Percentiles rank a stretch among this genome's conserved stretches.
phyloP scores from a whole-genome alignment of 2,888 invertebrate genomes.

The Megamerina dolium region DNA sequence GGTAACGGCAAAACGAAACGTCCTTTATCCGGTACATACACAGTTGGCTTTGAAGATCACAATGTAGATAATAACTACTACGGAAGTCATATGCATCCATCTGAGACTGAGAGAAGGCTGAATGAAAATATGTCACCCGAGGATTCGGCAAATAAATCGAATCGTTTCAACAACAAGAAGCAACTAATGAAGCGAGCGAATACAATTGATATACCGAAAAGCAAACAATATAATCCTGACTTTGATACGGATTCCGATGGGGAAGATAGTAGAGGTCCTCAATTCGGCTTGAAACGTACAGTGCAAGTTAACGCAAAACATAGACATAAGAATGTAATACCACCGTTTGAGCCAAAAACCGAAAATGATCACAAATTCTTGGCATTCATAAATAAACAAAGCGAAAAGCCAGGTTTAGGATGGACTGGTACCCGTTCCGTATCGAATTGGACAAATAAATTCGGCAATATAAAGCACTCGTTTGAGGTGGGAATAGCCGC shows the following conservation, averaged over 20 bases:
- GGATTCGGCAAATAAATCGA: conserved; percentile 30
- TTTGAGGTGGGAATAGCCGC: conserved; percentile 57
- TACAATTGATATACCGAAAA: conserved; percentile 81
- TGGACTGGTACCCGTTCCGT: conserved; percentile 46
- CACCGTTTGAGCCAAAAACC: conserved; percentile 72
- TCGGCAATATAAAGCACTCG: conserved; percentile 74
- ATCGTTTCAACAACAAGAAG: conserved; percentile 56
- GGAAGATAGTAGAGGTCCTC: conserved; percentile 39
- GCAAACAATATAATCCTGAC: conserved; percentile 49
- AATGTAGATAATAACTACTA: background rate
- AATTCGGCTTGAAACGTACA: conserved; percentile 54
- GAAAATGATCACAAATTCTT: conserved; percentile 80
- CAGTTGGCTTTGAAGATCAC: conserved; percentile 29
- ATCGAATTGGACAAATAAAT: conserved; percentile 74
- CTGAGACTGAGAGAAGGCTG: conserved; percentile 33
- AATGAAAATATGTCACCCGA: conserved; percentile 32
- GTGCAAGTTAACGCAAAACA: conserved; percentile 54
- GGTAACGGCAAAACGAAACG: conserved; percentile 21
- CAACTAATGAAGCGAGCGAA: conserved; percentile 80
- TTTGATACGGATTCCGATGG: conserved; percentile 51
- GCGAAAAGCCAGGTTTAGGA: conserved; percentile 50
- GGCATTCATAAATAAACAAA: conserved; percentile 73
- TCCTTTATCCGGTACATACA: conserved; percentile 39
- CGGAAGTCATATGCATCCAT: background rate
- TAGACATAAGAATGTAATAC: conserved; percentile 52